Evolutionary conservation across 1,140 invertebrate genomes (phyloP).

Genomic region (Pseudomyrmex concolor): DNA sequence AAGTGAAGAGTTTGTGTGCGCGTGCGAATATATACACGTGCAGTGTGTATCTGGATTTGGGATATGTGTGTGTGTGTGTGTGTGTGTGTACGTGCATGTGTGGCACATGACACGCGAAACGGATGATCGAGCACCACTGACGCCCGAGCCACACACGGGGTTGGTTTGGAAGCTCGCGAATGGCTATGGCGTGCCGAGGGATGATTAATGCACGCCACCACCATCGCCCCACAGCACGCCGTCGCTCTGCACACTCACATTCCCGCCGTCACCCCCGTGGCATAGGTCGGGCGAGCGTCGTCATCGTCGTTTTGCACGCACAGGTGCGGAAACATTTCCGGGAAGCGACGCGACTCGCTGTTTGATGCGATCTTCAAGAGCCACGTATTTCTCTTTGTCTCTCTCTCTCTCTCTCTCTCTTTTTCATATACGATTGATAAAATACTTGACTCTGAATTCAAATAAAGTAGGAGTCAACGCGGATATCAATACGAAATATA

Average conservation of each 20-base stretch:
- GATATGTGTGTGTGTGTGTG: background rate
- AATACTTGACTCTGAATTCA: background rate
- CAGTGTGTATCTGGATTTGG: too few relatives aligned
- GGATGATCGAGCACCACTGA: constrained; percentile 68
- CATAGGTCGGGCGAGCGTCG: constrained; percentile 57
- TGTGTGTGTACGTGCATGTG: background rate
- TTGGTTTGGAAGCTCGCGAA: constrained; percentile 64
- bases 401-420: constrained; percentile 10
- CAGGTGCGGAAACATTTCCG: constrained; percentile 57
- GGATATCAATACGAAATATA: background rate
- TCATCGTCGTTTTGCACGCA: constrained; percentile 59
- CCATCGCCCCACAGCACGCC: constrained; percentile 56
- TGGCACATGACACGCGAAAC: constrained; percentile 59
- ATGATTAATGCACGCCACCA: constrained; percentile 65
- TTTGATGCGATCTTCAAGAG: constrained; percentile 40
- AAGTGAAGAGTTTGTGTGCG: constrained; percentile 27
- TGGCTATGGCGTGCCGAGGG: constrained; percentile 66
- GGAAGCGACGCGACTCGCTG: constrained; percentile 43
- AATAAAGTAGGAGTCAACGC: background rate
- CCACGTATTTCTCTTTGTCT: background rate
- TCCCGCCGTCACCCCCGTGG: constrained; percentile 29
- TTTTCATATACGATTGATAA: background rate
- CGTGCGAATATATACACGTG: background rate
- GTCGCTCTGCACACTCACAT: constrained; percentile 36
- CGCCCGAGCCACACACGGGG: constrained; percentile 54